These are phyloP conservation scores for Suricata suricatta DNA, from an alignment of 2,113 vertebrate genomes.

Conservation along the genomic window DNA sequence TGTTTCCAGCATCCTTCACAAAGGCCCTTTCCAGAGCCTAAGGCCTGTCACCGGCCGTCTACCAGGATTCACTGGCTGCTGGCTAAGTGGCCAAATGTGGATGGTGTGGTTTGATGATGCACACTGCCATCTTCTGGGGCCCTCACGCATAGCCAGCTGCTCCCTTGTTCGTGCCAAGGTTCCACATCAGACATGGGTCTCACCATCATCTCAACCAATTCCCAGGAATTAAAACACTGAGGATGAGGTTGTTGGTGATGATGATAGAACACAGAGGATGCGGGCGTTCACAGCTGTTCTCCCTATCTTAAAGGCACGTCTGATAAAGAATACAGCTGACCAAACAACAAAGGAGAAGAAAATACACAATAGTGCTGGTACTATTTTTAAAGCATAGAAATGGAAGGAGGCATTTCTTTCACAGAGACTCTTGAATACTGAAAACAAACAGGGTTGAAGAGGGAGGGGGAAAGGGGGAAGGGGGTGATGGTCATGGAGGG, in stretches of 20 bases:
- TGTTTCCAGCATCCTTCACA: neutral
- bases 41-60: neutral
- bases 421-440: no score
- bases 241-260: neutral
- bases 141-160: neutral
- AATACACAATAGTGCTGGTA: neutral
- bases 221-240: neutral
- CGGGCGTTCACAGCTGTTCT: neutral
- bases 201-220: neutral
- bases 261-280: neutral
- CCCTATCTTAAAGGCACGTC: neutral
- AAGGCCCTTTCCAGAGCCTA: neutral
- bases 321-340: neutral
- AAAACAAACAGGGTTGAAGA: no score
- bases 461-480: no score
- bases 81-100: fast-evolving
- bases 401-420: no score
- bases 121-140: slow-evolving; percentile 76
- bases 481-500: no score
- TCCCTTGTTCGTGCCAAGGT: neutral
- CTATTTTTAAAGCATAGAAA: neutral
- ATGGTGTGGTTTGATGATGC: slow-evolving; percentile 8
- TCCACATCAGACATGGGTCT: neutral
- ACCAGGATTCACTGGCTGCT: neutral
- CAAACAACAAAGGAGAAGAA: neutral